These are phyloP conservation scores for Drosophila virilis DNA, from an alignment of 1,140 invertebrate genomes.

Conservation along the genomic window DNA sequence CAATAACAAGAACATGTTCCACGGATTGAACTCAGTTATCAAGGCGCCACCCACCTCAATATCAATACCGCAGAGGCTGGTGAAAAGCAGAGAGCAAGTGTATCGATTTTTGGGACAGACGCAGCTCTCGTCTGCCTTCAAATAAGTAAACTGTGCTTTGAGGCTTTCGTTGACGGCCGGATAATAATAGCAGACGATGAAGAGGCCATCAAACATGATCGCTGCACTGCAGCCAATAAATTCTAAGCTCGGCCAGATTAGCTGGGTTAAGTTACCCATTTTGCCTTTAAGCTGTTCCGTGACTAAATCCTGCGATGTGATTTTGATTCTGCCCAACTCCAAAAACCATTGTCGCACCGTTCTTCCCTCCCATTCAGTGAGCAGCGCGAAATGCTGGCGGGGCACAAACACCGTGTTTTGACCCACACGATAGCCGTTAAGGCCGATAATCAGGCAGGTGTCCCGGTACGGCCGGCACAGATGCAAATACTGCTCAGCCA, in stretches of 20 bases:
- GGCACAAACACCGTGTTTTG: conserved; percentile 31
- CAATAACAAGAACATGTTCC: neutral
- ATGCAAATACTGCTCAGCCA: conserved; percentile 44
- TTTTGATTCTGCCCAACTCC: neutral
- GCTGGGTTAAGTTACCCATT: conserved; percentile 4
- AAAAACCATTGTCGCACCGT: conserved; percentile 36
- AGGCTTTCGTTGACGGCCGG: neutral
- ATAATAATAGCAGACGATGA: conserved; percentile 51
- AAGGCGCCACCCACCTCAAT: neutral
- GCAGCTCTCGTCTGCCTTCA: conserved; percentile 3
- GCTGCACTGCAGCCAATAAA: conserved; percentile 44
- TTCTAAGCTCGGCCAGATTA: conserved; percentile 36
- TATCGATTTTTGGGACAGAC: conserved; percentile 15
- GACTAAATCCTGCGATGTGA: neutral
- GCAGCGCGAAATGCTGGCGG: neutral
- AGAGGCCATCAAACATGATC: conserved; percentile 41
- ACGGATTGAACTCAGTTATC: neutral
- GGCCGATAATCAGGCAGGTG: conserved; percentile 37
- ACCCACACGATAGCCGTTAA: conserved; percentile 1
- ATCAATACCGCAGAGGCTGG: conserved; percentile 43
- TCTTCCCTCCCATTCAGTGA: conserved; percentile 32
- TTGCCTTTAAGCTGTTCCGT: neutral
- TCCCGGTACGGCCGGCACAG: conserved; percentile 28
- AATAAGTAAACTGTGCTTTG: neutral
- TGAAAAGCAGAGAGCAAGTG: conserved; percentile 35